phyloP scores from a whole-genome alignment of 2,113 vertebrate species.

The Dissostichus mawsoni region DNA sequence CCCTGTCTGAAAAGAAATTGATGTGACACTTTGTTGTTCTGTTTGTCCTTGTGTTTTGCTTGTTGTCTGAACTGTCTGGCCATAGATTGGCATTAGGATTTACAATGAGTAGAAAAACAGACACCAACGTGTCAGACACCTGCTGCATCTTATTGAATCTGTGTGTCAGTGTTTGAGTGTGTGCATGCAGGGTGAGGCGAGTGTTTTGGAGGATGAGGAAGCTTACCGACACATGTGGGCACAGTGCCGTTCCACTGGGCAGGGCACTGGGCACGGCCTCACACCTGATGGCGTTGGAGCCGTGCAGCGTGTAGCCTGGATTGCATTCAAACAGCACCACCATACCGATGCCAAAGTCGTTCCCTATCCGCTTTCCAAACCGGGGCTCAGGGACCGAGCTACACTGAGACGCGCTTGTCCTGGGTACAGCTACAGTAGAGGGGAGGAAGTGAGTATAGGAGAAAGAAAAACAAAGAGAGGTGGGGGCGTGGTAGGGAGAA shows the following conservation, averaged over 20 bases:
- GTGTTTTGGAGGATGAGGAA: slow-evolving; percentile 25
- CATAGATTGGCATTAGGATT: slow-evolving; percentile 48
- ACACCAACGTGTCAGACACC: slow-evolving; percentile 26
- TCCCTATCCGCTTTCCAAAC: slow-evolving; percentile 95
- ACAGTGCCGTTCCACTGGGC: slow-evolving; percentile 98
- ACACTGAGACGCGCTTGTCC: slow-evolving; percentile 96
- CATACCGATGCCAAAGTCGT: slow-evolving; percentile 94
- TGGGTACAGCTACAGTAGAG: slow-evolving; percentile 90
- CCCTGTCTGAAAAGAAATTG: background rate
- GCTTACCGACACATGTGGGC: slow-evolving; percentile 95
- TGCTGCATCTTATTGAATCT: slow-evolving; percentile 33
- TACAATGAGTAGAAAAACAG: slow-evolving; percentile 27
- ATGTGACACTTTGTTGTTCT: slow-evolving; percentile 30
- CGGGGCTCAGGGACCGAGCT: slow-evolving; percentile 97
- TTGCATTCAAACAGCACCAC: slow-evolving; percentile 95
- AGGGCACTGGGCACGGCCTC: slow-evolving; percentile 94
- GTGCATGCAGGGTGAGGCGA: background rate
- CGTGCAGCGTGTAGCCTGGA: slow-evolving; percentile 94
- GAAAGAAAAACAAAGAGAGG: slow-evolving; percentile 33
- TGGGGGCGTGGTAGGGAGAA: slow-evolving; percentile 32
- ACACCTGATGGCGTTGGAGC: slow-evolving; percentile 93
- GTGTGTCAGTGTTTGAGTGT: slow-evolving; percentile 12
- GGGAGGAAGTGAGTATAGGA: slow-evolving; percentile 40
- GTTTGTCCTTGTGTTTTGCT: slow-evolving; percentile 27
- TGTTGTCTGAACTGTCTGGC: slow-evolving; percentile 38